Evolutionary conservation across 2,888 invertebrate species (phyloP), one percentile per base, ranked within the genome.

Genomic region (Spisula subtruncata): DNA sequence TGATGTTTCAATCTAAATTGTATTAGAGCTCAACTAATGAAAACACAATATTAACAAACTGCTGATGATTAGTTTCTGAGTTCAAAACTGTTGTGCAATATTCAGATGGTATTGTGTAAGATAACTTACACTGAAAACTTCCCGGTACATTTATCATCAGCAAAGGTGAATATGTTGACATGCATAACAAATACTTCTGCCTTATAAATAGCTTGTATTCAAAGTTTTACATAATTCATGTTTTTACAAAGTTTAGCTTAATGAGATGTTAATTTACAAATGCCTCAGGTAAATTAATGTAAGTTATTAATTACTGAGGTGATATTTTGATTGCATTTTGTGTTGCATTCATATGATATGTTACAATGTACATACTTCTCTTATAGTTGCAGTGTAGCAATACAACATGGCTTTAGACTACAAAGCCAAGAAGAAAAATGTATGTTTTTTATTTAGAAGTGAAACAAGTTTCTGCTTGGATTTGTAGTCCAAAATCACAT

Each of bases 201-300:
- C 60, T 25, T 12, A 14, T 35, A 79, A 46, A 71, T 71, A 71
- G 71, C 79, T 41, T 79, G 79, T 35, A 20, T 79, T 41, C 2
- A 35, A 79, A 79, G 79, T 79, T 79, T 79, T 32, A 79, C 79
- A 35, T 41, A 35, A 46, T 35, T 46, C 46, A 32, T 35, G 46
- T 41, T 20, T 79, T 79, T 66, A 25, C 25, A 66, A 66, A 66
- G n/a, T n/a, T 25, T 66, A 66, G 25, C 60, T 25, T 25, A 25
- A 25, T 66, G 60, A 66, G n/a, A 25, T 25, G 60, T 66, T 66
- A 66, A 66, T 66, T n/a, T 66, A 66, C 25, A 66, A 20, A 25
- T 66, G 60, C 60, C 60, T 66, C 60, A 66, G 60, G 60, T n/a
- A 66, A 66, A 66, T 66, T 66, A 66, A 25, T 66, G 4, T n/a